Base-by-base conservation (phyloP, 53 echinoderm and acorn worm genomes). In the Luidia sarsii region DNA sequence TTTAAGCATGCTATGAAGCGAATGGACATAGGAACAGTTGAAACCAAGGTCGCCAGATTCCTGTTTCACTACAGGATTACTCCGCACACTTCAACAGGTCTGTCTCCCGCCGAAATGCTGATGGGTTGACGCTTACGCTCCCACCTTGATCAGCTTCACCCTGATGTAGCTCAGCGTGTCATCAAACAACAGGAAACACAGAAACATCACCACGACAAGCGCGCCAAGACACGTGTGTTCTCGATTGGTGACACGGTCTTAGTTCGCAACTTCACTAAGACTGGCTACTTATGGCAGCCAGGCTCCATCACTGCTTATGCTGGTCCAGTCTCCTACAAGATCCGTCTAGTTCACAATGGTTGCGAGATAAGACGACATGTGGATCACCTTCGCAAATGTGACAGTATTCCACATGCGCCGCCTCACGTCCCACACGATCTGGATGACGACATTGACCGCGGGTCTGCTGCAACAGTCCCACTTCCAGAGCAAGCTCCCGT, bases 181-280 rank as follows among this genome's bases (percentile, higher is more conserved):
- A 37, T 25, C 45, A n/a, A 51, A 4, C 60, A 57, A 22, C 33
- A 59, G 19, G 50, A 71, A 67, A 57, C 70, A 2, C 83, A 83
- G 49, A 83, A 83, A 28, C 61, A 14, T 1, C 33, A 70, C 19
- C 70, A 82, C 57, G 83, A 82, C 69, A 68, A 45, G 33, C 69
- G 33, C 39, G 48, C 61, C 41, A 59, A 83, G 35, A 18, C 37
- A 22, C 80, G 77, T 21, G 34, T 57, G 13, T 87, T 87, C 31
- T 16, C 49, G n/a, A 16, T 25, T 19, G 80, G 80, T 20, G 71
- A 85, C 16, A 50, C 71, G 31, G 85, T 89, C 14, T 64, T 80
- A 27, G 80, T 74, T 39, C 64, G 61, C 34, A 90, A 86, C 65
- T 86, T 82, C 43, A 46, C 53, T 21, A 66, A 66, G 66, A 41